Evolutionary conservation across 2,888 invertebrate species (phyloP), one percentile per base, ranked within the genome.

Genomic region (Cryptophagus acutangulus): DNA sequence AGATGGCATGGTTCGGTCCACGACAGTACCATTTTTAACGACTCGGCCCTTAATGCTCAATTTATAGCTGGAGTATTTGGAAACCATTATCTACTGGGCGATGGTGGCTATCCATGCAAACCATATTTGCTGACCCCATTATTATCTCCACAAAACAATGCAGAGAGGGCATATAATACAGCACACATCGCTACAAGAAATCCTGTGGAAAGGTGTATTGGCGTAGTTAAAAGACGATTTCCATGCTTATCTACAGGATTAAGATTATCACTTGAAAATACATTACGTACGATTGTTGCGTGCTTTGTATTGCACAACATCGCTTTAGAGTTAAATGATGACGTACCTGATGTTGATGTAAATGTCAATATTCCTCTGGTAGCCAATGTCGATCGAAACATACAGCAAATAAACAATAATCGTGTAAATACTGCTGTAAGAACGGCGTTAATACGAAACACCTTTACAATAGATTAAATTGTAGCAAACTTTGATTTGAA

Each of bases 161-260:
- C 37, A 13, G 37, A 46, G 30, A 31, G 31, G 8, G 14, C 13
- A 4, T 46, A 46, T 33, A 46, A 46, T 34, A 16, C 48, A 30
- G 38, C 57, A 1, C 57, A 56, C 17, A 51, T 52, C 20, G 8
- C 28, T n/a, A 28, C 28, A 9, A 4, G 28, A 4, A 28, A 28
- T 28, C 5, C 10, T 5, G 12, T 28, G 5, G 28, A 28, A 28
- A 6, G 28, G 5, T 28, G 28, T 28, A 10, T 28, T 28, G 28
- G 28, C 2, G 33, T 41, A 4, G 35, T 41, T 20, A 45, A 45
- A 33, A 31, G 41, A 9, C 38, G 45, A 48, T 45, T 48, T 37
- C 39, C 41, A 9, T 39, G 36, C 18, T 36, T 47, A 18, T 35
- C 25, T 13, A 30, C 36, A 17, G 46, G 43, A 1, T 10, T 43